Evolutionary conservation across 2,113 vertebrate genomes (phyloP).

Genomic region (Coptodon rendalli): DNA sequence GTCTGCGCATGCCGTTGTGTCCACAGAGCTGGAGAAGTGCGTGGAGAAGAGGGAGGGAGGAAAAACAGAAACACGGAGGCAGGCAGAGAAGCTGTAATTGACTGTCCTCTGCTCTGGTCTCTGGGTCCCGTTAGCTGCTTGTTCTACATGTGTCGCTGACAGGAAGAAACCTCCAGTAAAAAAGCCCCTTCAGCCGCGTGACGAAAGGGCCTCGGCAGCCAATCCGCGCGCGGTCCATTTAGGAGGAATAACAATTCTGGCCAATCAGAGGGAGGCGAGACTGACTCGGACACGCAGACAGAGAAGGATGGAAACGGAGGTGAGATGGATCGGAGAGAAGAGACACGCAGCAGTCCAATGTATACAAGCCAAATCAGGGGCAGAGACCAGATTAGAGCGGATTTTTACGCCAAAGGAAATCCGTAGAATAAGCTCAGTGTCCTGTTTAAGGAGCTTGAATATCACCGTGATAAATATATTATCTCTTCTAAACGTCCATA

Average conservation of each 20-base stretch:
- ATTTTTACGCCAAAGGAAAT: background rate
- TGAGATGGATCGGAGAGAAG: background rate
- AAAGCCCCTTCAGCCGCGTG: constrained; percentile 73
- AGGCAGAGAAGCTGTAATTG: background rate
- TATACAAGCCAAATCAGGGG: background rate
- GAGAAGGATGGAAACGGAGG: constrained; percentile 38
- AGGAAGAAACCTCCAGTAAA: constrained; percentile 83
- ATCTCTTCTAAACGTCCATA: background rate
- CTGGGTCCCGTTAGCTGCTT: constrained; percentile 39
- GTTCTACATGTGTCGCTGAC: constrained; percentile 92
- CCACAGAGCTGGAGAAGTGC: background rate
- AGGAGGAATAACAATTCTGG: constrained; percentile 83
- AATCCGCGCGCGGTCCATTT: constrained; percentile 77
- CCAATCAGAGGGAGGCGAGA: constrained; percentile 73
- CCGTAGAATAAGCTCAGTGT: background rate
- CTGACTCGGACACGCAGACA: constrained; percentile 29
- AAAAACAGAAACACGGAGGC: background rate
- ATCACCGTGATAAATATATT: background rate
- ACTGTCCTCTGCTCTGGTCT: constrained; percentile 2
- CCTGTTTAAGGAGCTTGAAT: background rate
- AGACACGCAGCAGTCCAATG: background rate
- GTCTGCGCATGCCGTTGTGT: constrained; percentile 12
- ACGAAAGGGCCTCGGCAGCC: constrained; percentile 76
- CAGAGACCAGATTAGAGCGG: background rate
- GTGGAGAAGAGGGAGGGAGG: background rate